Evolutionary conservation across 2,797 vertebrate genomes (phyloP), one percentile per base, ranked within the genome.

Genomic region (Acanthornis magna): DNA sequence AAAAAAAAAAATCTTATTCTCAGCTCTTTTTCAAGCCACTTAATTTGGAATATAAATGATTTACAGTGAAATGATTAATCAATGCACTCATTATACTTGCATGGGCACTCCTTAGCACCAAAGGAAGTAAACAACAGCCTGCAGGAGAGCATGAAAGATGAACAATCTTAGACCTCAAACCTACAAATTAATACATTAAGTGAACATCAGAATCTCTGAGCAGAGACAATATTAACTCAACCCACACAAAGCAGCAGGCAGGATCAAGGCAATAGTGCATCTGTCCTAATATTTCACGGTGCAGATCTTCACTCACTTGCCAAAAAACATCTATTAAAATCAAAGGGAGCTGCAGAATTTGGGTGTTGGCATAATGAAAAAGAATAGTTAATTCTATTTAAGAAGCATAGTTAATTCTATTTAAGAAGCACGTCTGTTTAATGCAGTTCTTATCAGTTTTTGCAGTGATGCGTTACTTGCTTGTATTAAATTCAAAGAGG

Each of bases 21-120:
- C 9, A 0, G 78, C 27, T 92, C 26, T 77, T 72, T 77, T 80
- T 48, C 36, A 80, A 83, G 87, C 19, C 50, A 48, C 42, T 89
- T 93, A 60, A 78, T 78, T 86, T 67, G 38, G 60, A 90, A 86
- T 88, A 90, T 40, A 81, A 93, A 93, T 81, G 18, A 84, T 96
- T 82, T 93, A 67, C 42, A 53, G 19, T 42, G 61, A 88, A 95
- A 95, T 90, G 55, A 95, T 95, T 96, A 94, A 95, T 95, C 91
- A 95, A 47, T 84, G 45, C 53, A 87, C 76, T 96, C 70, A 87
- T 95, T 96, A 90, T 67, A 66, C 55, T 88, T 88, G 80, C 85
- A 76, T 53, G 60, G 76, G 62, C 94, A 83, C 51, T 92, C 80
- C 85, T 94, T 34, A 93, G 43, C 43, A 92, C 36, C 79, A 75